Conservation (phyloP, 2,888 invertebrate genomes). For the Eulithis testata region DNA sequence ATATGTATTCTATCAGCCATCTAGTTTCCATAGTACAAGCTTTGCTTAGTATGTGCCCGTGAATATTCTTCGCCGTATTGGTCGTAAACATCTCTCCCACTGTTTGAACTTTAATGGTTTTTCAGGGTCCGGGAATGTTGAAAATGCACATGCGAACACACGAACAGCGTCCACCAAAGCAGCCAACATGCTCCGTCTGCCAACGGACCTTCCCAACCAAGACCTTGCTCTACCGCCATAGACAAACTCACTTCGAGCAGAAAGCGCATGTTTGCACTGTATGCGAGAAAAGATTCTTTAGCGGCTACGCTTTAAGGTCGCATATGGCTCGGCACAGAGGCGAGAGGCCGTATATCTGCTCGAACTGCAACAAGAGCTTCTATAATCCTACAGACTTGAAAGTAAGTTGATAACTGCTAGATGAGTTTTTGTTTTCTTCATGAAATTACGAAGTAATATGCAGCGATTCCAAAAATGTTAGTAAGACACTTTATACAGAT, state of each 20-base stretch:
- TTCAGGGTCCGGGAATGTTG: constrained; percentile 86
- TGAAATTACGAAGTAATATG: too few species aligned
- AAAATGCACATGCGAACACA: constrained; percentile 88
- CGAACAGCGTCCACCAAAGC: constrained; percentile 83
- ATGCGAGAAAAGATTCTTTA: constrained; percentile 80
- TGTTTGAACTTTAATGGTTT: background rate
- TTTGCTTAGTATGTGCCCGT: too few species aligned
- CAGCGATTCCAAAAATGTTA: too few species aligned
- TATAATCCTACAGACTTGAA: constrained; percentile 85
- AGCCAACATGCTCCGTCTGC: constrained; percentile 86
- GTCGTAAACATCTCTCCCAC: too few species aligned
- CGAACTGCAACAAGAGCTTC: constrained; percentile 84
- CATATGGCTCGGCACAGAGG: constrained; percentile 81
- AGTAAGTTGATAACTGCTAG: constrained; percentile 54
- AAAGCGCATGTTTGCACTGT: constrained; percentile 79
- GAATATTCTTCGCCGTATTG: too few species aligned
- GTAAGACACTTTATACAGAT: too few species aligned
- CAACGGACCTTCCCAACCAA: constrained; percentile 85
- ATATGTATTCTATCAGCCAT: too few species aligned
- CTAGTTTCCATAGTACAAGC: too few species aligned
- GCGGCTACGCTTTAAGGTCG: constrained; percentile 78
- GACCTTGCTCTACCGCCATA: constrained; percentile 85
- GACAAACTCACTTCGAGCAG: constrained; percentile 86
- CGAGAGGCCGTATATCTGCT: constrained; percentile 82
- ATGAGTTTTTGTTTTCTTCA: too few species aligned